Base-by-base conservation (phyloP, 2,888 invertebrate species). In the Campaea margaritaria region DNA sequence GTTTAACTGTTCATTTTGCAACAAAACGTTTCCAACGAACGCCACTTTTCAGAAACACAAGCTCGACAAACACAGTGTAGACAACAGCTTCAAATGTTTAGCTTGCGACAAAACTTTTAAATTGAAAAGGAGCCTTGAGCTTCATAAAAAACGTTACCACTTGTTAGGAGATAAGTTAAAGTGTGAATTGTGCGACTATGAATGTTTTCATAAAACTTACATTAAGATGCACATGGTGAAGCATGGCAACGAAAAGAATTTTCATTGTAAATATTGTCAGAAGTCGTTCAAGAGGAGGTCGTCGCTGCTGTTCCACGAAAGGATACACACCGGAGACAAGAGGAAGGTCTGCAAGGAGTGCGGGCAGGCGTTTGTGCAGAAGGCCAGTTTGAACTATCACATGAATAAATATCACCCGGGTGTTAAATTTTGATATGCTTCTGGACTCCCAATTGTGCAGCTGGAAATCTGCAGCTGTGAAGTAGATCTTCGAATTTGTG, bases 321-420 rank as follows among this genome's bases (percentile, higher is more conserved):
- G 16, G 14, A 58, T 58, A 42, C 58, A 58, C 14, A 58, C 52
- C 1, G 68, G 66, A 0, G 58, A 52, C n/a, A 70, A 59, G 59
- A 61, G 56, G n/a, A 62, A 69, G 21, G 55, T 65, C 7, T 75
- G 74, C 14, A 36, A 58, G 1, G 42, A 54, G 21, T 74, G 74
- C 34, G 62, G 72, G 0, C 70, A 77, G 44, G 68, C 65, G 14
- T 80, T 77, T 58, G 76, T 75, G 5, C 74, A 76, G 57, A 67
- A 64, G 58, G 66, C 70, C 5, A 76, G 75, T 28, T 47, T 74
- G 47, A 74, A 73, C 39, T 75, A 72, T 55, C 74, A 78, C 47
- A 68, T 76, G 58, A 11, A 15, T 55, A 80, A 79, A 44, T 38
- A 52, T 36, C 58, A 58, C 9, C 57, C 57, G 4, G 14, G 12